These are phyloP conservation scores for Mus musculus DNA, from an alignment of 2,113 vertebrate species.

Conservation along the genomic window GRCm39 chr17:52592001-52592500, in stretches of 20 bases:
- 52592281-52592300: neutral
- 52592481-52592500: neutral
- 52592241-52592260: neutral
- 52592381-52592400: slow-evolving; percentile 13
- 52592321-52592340: slow-evolving; percentile 25
- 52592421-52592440: neutral
- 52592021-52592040: neutral
- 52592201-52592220: neutral
- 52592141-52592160: neutral
- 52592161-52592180: neutral
- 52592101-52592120: neutral
- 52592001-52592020: neutral
- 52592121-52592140: neutral
- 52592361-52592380: slow-evolving; percentile 4
- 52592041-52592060: neutral
- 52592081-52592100: slow-evolving; percentile 9
- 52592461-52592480: neutral
- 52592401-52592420: neutral
- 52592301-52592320: neutral
- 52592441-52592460: neutral
- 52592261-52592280: neutral
- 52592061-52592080: neutral
- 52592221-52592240: neutral
- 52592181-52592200: neutral
- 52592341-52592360: neutral